phyloP scores from a whole-genome alignment of 2,113 vertebrate genomes.

The Circaetus cinerascens region DNA sequence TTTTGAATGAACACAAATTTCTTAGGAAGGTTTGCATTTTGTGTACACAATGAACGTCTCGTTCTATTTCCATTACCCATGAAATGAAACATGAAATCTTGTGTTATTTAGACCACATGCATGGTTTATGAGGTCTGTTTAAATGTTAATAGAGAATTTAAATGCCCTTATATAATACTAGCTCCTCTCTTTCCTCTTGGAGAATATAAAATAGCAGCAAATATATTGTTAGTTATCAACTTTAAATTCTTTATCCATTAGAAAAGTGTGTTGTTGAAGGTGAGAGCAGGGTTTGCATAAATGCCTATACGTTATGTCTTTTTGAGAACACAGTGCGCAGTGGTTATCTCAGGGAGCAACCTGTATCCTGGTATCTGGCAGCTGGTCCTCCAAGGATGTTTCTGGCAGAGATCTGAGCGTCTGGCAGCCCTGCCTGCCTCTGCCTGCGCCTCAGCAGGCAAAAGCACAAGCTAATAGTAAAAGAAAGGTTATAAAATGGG shows the following conservation, averaged over 20 bases:
- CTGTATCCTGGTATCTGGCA: background rate
- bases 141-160: background rate
- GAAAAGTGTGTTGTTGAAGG: background rate
- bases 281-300: background rate
- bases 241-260: background rate
- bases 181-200: background rate
- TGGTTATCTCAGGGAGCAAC: background rate
- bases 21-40: background rate
- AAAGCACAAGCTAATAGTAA: background rate
- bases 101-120: background rate
- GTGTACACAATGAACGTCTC: fast-evolving
- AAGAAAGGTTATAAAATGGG: background rate
- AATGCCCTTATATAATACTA: background rate
- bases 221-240: background rate
- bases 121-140: background rate
- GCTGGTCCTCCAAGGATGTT: background rate
- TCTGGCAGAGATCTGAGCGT: background rate
- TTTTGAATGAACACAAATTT: background rate
- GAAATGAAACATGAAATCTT: background rate
- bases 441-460: background rate
- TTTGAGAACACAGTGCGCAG: background rate
- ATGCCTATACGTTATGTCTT: background rate
- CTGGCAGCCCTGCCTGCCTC: background rate
- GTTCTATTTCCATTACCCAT: background rate
- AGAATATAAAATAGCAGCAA: background rate